Conservation (phyloP, 2,888 invertebrate genomes). For the Rhagium mordax region DNA sequence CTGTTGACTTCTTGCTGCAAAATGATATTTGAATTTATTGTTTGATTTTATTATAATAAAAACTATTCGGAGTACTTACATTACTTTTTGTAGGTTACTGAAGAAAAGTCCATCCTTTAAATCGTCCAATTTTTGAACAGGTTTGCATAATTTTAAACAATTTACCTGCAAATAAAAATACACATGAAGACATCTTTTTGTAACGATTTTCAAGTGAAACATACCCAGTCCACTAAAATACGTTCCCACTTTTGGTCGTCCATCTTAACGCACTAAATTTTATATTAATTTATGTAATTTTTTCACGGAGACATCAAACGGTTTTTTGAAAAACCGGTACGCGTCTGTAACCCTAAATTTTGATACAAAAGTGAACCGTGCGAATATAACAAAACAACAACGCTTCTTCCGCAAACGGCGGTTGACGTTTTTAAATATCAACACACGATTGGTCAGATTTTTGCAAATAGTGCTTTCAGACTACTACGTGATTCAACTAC, state of each 20-base stretch:
- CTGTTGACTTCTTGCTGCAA: constrained; percentile 54
- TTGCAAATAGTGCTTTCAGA: not conserved
- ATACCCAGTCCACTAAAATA: constrained; percentile 64
- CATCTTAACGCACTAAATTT: not conserved
- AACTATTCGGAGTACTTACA: constrained; percentile 59
- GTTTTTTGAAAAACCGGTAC: not conserved
- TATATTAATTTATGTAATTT: not conserved
- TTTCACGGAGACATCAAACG: not conserved
- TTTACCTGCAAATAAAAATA: constrained; percentile 62
- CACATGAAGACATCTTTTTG: not conserved
- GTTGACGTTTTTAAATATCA: not conserved
- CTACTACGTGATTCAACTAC: not conserved
- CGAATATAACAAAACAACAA: not conserved
- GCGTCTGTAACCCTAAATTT: not conserved
- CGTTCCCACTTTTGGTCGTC: constrained; percentile 54
- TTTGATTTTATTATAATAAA: constrained; percentile 26
- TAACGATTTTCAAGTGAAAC: too few relatives aligned
- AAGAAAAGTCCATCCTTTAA: constrained; percentile 63
- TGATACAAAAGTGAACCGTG: not conserved
- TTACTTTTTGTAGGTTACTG: constrained; percentile 58
- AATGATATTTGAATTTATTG: not conserved
- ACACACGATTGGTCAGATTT: not conserved
- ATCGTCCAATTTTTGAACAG: constrained; percentile 56
- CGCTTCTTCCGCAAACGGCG: not conserved
- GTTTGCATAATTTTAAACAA: constrained; percentile 63